Evolutionary conservation across 2,113 vertebrate genomes (phyloP).

Genomic region (Phycodurus eques): DNA sequence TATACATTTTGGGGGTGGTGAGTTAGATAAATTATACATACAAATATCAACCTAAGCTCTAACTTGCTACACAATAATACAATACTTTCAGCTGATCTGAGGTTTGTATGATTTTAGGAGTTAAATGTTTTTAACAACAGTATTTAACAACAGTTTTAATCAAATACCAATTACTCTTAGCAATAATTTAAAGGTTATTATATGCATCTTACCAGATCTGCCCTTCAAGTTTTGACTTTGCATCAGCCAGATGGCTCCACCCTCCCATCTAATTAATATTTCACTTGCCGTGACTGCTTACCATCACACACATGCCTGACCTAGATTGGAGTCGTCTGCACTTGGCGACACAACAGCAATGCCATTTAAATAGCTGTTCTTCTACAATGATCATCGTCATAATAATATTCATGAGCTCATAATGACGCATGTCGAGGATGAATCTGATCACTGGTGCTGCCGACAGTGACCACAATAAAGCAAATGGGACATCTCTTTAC

Average conservation of each 20-base stretch:
- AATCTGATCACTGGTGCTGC: not conserved
- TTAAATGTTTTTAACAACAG: no score
- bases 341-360: constrained; percentile 11
- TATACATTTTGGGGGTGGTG: no score
- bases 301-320: constrained; percentile 59
- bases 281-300: constrained; percentile 59
- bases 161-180: no score
- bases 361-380: not conserved
- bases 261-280: constrained; percentile 66
- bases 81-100: no score
- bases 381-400: not conserved
- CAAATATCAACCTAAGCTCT: no score
- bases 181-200: no score
- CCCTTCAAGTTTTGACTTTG: constrained; percentile 36
- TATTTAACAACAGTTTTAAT: no score
- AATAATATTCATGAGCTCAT: constrained; percentile 16
- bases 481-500: constrained; percentile 19
- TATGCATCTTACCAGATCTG: not conserved
- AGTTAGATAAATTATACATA: no score
- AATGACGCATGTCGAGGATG: constrained; percentile 5
- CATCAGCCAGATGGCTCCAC: constrained; percentile 55
- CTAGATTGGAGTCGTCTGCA: constrained; percentile 51
- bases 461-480: constrained; percentile 1
- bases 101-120: no score
- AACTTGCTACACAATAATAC: no score